These are phyloP conservation scores for Prostheceraeus crozeri DNA, from an alignment of 2,888 invertebrate species.

Conservation along the genomic window DNA sequence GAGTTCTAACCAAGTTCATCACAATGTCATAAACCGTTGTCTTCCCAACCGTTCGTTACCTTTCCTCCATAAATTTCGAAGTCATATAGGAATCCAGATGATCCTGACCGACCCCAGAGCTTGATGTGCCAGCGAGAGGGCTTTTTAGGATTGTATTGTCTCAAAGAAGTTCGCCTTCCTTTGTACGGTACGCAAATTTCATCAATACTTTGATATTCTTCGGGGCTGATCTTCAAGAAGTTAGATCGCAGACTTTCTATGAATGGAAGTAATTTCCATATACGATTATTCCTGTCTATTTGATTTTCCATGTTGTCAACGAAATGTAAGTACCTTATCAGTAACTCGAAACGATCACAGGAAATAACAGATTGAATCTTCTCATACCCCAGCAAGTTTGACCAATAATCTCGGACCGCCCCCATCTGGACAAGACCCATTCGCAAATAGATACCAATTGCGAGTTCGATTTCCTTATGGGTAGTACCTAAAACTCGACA, in stretches of 20 bases:
- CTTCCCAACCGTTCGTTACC: neutral
- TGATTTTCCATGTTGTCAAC: conserved; percentile 37
- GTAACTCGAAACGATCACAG: conserved; percentile 33
- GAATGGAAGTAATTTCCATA: conserved; percentile 39
- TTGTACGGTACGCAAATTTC: conserved; percentile 40
- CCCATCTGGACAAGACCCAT: conserved; percentile 37
- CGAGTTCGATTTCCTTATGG: conserved; percentile 32
- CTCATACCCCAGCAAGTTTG: neutral
- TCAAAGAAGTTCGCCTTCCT: conserved; percentile 33
- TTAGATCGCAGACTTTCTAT: conserved; percentile 36
- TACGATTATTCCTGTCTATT: neutral
- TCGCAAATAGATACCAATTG: conserved; percentile 34
- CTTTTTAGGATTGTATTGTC: conserved; percentile 40
- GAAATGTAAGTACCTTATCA: conserved; percentile 40
- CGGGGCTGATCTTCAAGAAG: conserved; percentile 33
- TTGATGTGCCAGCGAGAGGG: conserved; percentile 40
- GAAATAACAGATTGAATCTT: conserved; percentile 26
- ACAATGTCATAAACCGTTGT: conserved; percentile 7
- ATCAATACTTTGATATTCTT: conserved; percentile 38
- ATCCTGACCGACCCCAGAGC: conserved; percentile 32
- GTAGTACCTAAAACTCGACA: conserved; percentile 36
- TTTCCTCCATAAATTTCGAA: conserved; percentile 37
- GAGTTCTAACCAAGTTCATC: neutral
- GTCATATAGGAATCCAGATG: conserved; percentile 38
- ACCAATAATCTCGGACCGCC: conserved; percentile 3